These are phyloP conservation scores for Papilio aristodemus DNA, from an alignment of 1,140 invertebrate species.

Conservation along the genomic window DNA sequence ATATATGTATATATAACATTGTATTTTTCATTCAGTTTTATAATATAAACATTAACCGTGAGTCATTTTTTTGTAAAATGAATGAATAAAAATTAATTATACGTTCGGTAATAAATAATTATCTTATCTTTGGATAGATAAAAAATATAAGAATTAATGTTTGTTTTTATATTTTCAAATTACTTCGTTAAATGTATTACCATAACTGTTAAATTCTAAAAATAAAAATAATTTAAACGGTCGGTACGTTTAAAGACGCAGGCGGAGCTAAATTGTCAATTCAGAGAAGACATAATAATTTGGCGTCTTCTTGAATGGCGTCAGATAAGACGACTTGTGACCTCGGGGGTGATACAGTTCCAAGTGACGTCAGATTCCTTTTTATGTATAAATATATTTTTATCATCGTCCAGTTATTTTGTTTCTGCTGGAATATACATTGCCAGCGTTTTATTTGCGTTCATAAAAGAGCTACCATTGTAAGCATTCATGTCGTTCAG, in stretches of 20 bases:
- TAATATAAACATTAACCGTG: too few species aligned
- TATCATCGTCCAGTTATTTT: neutral
- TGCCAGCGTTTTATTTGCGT: too few species aligned
- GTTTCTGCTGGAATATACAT: too few species aligned
- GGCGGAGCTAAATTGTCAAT: conserved; percentile 7
- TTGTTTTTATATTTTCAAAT: neutral
- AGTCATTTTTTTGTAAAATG: too few species aligned
- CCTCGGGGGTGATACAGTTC: conserved; percentile 30
- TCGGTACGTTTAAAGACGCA: conserved; percentile 40
- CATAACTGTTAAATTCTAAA: conserved; percentile 19
- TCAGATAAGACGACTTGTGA: conserved; percentile 40
- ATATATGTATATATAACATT: too few species aligned
- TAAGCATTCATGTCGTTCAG: too few species aligned
- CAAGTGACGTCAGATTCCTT: conserved; percentile 11
- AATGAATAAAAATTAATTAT: too few species aligned
- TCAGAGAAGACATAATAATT: conserved; percentile 29
- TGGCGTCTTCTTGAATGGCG: conserved; percentile 27
- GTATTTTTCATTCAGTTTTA: too few species aligned
- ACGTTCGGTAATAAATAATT: too few species aligned
- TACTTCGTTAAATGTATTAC: neutral
- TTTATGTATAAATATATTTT: conserved; percentile 10
- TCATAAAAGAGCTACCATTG: too few species aligned
- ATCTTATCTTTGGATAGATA: neutral
- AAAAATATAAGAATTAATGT: neutral
- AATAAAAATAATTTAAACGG: conserved; percentile 13